These are phyloP conservation scores for Aeoliscus strigatus DNA, from an alignment of 2,797 vertebrate genomes.

Conservation along the genomic window DNA sequence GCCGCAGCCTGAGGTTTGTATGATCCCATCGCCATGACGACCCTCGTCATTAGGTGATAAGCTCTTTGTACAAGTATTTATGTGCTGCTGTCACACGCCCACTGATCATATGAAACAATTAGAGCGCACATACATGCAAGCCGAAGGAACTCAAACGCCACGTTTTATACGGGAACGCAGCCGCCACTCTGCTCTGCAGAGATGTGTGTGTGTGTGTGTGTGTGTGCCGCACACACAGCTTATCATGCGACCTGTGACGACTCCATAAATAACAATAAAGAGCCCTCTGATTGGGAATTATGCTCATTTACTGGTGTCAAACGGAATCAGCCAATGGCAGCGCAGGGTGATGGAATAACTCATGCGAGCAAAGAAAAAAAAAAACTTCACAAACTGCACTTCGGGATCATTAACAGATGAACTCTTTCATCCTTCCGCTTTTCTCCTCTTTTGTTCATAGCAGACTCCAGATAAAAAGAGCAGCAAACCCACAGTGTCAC, in stretches of 20 bases:
- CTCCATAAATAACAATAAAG: conserved; percentile 57
- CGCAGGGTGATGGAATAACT: conserved; percentile 23
- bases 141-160: conserved; percentile 13
- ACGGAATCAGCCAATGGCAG: conserved; percentile 43
- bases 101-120: conserved; percentile 23
- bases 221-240: conserved; percentile 24
- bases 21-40: conserved; percentile 8
- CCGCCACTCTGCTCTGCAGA: conserved; percentile 5
- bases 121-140: conserved; percentile 20
- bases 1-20: conserved; percentile 6
- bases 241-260: conserved; percentile 42
- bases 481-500: too few relatives aligned
- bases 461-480: too few relatives aligned
- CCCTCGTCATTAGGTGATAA: conserved; percentile 20
- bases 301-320: conserved; percentile 48
- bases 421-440: too few relatives aligned
- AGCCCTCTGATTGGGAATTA: conserved; percentile 50
- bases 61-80: conserved; percentile 14
- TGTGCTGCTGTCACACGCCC: conserved; percentile 11
- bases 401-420: too few relatives aligned
- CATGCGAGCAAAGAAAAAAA: too few relatives aligned
- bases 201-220: too few relatives aligned
- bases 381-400: too few relatives aligned
- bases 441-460: too few relatives aligned
- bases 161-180: conserved; percentile 33